phyloP scores from a whole-genome alignment of 2,113 vertebrate genomes.

The Ceratotherium simum region DNA sequence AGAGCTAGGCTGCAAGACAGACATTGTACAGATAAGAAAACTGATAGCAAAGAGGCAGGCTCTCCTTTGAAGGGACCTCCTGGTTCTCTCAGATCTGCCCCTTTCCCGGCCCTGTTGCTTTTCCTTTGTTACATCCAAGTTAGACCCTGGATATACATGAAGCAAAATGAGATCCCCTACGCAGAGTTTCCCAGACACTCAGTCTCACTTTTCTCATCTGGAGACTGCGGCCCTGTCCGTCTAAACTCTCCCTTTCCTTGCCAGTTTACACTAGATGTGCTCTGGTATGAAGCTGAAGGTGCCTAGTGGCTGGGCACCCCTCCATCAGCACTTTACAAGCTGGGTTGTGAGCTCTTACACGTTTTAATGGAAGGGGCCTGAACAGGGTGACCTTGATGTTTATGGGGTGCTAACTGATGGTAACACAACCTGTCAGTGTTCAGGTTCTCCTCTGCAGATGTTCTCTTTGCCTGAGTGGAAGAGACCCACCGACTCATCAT shows the following conservation, averaged over 20 bases:
- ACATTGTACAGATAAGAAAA: background rate
- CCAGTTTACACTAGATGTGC: slow-evolving; percentile 48
- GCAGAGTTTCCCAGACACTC: slow-evolving; percentile 64
- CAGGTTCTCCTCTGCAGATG: slow-evolving; percentile 71
- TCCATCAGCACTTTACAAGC: slow-evolving; percentile 51
- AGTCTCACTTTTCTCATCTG: slow-evolving; percentile 62
- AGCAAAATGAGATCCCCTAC: background rate
- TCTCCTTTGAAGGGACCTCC: background rate
- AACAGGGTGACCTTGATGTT: slow-evolving; percentile 78
- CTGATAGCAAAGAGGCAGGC: background rate
- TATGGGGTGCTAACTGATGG: slow-evolving; percentile 74
- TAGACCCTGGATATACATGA: background rate
- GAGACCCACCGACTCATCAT: slow-evolving; percentile 12
- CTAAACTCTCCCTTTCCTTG: slow-evolving; percentile 61
- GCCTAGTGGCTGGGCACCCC: background rate
- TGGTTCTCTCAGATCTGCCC: background rate
- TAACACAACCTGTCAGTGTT: slow-evolving; percentile 68
- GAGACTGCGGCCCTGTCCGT: slow-evolving; percentile 55
- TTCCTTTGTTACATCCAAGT: background rate
- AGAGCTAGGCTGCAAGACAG: background rate
- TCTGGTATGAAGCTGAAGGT: background rate
- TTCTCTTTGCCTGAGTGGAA: background rate
- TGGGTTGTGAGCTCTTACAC: slow-evolving; percentile 33
- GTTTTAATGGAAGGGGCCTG: slow-evolving; percentile 75
- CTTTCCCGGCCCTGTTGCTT: background rate